Conservation (phyloP, 2,113 vertebrate genomes). For the Lampris incognitus region DNA sequence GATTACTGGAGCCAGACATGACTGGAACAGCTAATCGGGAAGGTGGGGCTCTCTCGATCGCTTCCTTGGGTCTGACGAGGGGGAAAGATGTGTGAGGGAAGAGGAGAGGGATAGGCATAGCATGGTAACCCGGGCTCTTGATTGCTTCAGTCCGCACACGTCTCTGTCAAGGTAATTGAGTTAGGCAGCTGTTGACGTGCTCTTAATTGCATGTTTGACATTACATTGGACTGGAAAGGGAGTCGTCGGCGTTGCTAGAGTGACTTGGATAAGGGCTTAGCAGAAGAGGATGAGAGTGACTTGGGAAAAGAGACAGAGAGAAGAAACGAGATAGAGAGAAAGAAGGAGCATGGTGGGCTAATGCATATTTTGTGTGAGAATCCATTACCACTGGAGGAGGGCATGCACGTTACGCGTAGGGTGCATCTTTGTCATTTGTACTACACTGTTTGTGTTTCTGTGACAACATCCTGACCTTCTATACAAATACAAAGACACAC, state of each 20-base stretch:
- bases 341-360: neutral
- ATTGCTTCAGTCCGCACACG: conserved; percentile 8
- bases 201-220: conserved; percentile 71
- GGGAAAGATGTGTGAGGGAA: neutral
- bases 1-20: conserved; percentile 16
- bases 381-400: conserved; percentile 8
- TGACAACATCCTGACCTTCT: neutral
- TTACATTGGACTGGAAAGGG: conserved; percentile 54
- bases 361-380: conserved; percentile 31
- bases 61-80: conserved; percentile 6
- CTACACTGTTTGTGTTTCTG: conserved; percentile 28
- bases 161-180: conserved; percentile 51
- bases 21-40: conserved; percentile 26
- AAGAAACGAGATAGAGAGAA: neutral
- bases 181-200: conserved; percentile 57
- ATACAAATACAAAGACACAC: neutral
- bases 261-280: conserved; percentile 36
- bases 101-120: neutral
- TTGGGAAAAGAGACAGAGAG: conserved; percentile 3
- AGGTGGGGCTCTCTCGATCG: neutral
- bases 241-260: conserved; percentile 31
- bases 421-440: conserved; percentile 8
- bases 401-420: conserved; percentile 9
- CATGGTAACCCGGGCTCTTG: conserved; percentile 9
- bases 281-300: conserved; percentile 2